A percentile compares a stretch with the other conserved stretches of the same genome.
phyloP scores from a whole-genome alignment of 2,797 vertebrate genomes.

The Eupleurogrammus muticus region DNA sequence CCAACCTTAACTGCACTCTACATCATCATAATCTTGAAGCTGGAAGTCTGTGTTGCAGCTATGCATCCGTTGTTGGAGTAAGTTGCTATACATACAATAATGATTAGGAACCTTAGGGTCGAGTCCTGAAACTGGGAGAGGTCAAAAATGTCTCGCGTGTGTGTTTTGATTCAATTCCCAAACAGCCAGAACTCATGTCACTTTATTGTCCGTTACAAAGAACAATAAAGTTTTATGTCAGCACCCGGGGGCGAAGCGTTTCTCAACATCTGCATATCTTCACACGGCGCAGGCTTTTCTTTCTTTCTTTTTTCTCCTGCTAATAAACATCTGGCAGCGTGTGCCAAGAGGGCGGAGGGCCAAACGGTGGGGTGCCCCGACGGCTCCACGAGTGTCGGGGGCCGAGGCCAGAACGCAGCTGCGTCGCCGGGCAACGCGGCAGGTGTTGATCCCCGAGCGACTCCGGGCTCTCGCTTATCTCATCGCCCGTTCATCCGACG shows the following conservation, averaged over 20 bases:
- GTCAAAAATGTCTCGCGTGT: constrained; percentile 41
- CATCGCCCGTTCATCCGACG: constrained; percentile 50
- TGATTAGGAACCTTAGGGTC: constrained; percentile 18
- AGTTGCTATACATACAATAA: constrained; percentile 43
- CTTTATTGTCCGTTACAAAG: constrained; percentile 55
- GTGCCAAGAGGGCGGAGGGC: constrained; percentile 64
- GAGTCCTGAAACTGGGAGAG: constrained; percentile 29
- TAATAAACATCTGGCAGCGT: constrained; percentile 68
- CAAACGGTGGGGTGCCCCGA: constrained; percentile 58
- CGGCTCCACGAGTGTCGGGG: constrained; percentile 55
- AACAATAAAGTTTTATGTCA: constrained; percentile 52
- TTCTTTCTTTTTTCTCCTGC: no score
- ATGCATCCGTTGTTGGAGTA: constrained; percentile 42
- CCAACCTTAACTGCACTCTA: constrained; percentile 43
- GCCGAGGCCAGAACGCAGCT: constrained; percentile 57
- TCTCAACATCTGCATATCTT: constrained; percentile 74
- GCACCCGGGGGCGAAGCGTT: constrained; percentile 57
- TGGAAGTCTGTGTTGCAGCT: constrained; percentile 42
- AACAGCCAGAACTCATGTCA: constrained; percentile 51
- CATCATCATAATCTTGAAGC: constrained; percentile 21
- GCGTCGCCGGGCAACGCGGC: constrained; percentile 42
- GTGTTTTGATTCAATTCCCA: constrained; percentile 24
- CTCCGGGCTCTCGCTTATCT: constrained; percentile 60
- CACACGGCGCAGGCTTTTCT: constrained; percentile 52
- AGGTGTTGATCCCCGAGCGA: constrained; percentile 56